A percentile compares a stretch with the other conserved stretches of the same genome.
phyloP scores from a whole-genome alignment of 2,888 invertebrate genomes.

The Mythimna lalbum region DNA sequence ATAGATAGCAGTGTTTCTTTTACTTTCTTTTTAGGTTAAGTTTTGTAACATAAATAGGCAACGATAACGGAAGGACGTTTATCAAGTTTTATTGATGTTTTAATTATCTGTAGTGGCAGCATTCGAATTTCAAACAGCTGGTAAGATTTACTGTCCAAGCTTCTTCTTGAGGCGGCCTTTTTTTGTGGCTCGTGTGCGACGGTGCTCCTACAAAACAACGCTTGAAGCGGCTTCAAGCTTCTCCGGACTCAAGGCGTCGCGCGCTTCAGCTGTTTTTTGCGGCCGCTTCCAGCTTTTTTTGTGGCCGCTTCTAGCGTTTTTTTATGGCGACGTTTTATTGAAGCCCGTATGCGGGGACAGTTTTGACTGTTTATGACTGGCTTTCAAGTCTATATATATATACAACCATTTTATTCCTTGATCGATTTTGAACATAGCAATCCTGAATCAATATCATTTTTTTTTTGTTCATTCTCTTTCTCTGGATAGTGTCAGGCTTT shows the following conservation, averaged over 20 bases:
- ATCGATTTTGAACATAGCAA: background rate
- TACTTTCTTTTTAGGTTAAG: constrained; percentile 22
- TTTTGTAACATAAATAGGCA: constrained; percentile 9
- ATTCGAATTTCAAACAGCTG: constrained; percentile 28
- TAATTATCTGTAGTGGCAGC: constrained; percentile 10
- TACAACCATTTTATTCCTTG: background rate
- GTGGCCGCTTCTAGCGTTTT: no score
- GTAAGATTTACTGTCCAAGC: constrained; percentile 39
- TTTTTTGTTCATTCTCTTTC: no score
- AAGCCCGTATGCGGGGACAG: no score
- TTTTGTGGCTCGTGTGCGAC: no score
- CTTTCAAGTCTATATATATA: constrained; percentile 11
- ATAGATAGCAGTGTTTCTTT: constrained; percentile 17
- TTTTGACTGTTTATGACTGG: constrained; percentile 12
- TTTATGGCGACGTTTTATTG: no score
- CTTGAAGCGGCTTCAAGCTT: no score
- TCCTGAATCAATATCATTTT: background rate
- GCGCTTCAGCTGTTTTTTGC: no score
- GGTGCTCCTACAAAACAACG: no score
- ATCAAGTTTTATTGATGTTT: constrained; percentile 30
- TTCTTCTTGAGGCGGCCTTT: no score
- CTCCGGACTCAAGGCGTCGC: no score
- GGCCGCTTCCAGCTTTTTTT: no score
- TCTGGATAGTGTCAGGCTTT: no score
- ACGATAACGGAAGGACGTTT: constrained; percentile 19